Base-by-base conservation (phyloP, 1,140 invertebrate species). In the Onthophagus taurus region DNA sequence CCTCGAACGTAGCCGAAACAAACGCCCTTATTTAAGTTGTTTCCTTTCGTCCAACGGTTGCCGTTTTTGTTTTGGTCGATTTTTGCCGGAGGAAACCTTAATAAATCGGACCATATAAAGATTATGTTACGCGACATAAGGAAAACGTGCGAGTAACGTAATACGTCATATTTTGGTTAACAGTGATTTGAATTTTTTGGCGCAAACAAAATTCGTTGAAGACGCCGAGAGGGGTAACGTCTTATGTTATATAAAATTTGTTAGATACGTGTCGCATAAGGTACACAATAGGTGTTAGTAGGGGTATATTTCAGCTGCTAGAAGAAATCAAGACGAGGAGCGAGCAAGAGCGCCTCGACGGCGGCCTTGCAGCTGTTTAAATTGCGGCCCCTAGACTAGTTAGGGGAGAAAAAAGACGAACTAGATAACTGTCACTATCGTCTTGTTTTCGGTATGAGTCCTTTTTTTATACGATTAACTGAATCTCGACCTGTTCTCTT, bases 331-430 rank as follows among this genome's bases (percentile, higher is more conserved):
- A 34, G 5, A 13, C 12, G 31, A 42, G 34, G 31, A 36, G 24
- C 38, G 20, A 36, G 29, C 30, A 39, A 39, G 30, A 36, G 39
- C 35, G 21, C 39, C 44, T 18, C 29, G 31, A 38, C 23, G 18
- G 35, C 29, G 44, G 20, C 44, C 44, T 45, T 45, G 44, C 44
- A 45, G 44, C 44, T 45, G 44, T 45, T 34, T 30, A 17, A 4
- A 41, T 39, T 30, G 21, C 23, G 31, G 30, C 31, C 34, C 35
- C 38, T 41, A 29, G 44, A 38, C 44, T 38, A 29, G 44, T 45
- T 45, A 39, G 36, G 44, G 44, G 34, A 19, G 36, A 26, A 16
- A 31, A n/a, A n/a, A n/a, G n/a, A n/a, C n/a, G n/a, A n/a, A n/a
- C n/a, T n/a, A n/a, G n/a, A n/a, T n/a, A n/a, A n/a, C n/a, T n/a